Evolutionary conservation across 2,888 invertebrate species (phyloP), one percentile per base, ranked within the genome.

Genomic region (Ochlodes sylvanus): DNA sequence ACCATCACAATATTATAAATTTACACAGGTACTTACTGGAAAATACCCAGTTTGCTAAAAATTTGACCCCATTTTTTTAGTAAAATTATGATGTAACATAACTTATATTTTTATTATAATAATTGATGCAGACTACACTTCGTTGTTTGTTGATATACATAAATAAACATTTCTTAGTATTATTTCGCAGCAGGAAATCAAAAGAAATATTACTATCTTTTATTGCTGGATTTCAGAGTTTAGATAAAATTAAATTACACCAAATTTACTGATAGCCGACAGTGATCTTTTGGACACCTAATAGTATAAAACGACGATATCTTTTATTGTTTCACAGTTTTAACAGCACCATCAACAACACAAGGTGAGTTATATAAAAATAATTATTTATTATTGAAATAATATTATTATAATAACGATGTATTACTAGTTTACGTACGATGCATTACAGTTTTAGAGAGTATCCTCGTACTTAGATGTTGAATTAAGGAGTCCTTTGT

Each of bases 151-250:
- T 34, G n/a, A 34, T 34, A 34, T 38, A 9, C 10, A 7, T 38
- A 38, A 38, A 9, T 38, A 10, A 4, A 5, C 10, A 38, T 38
- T 12, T 38, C 38, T 9, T 47, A 38, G 38, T 27, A 56, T 50
- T 27, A 56, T 50, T 47, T 63, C 63, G 27, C 38, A 61, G 63
- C 66, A 58, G 71, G 69, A 73, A 71, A 64, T 70, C 41, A 15
- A 47, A 47, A 17, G 44, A 2, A 7, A 27, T 38, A 38, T 21
- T 10, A 58, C 62, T 32, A 21, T 56, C 32, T 50, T 72, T 71
- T 71, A 69, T 60, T 61, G 55, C 32, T 9, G 55, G 70, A 71
- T 71, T 68, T 69, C 44, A 42, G 60, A 68, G 63, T 66, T 71
- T 21, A n/a, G 62, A 38, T 38, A 55, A 65, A n/a, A 56, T 63